A percentile compares a stretch with the other conserved stretches of the same genome.
phyloP scores from a whole-genome alignment of 1,140 invertebrate genomes.

The Drosophila erecta region DNA sequence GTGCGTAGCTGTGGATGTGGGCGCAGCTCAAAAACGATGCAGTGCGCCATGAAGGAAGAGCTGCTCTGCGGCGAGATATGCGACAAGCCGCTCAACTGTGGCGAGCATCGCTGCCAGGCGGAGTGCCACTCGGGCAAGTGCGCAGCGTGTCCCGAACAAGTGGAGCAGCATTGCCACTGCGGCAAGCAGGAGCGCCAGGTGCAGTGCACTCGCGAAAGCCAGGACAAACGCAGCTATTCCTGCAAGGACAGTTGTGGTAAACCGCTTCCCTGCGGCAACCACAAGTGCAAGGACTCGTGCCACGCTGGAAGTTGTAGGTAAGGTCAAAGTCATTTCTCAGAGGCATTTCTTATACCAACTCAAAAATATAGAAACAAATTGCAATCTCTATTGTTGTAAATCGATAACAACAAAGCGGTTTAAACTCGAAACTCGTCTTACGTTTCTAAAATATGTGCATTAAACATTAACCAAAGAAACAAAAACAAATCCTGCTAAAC shows the following conservation, averaged over 20 bases:
- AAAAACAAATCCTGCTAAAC: background rate
- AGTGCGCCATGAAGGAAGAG: constrained; percentile 89
- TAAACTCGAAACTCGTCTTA: no score
- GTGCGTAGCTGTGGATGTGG: constrained; percentile 90
- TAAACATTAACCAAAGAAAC: background rate
- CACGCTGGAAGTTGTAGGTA: constrained; percentile 88
- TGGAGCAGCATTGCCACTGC: constrained; percentile 86
- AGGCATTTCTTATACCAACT: no score
- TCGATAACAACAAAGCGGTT: background rate
- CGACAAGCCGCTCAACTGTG: constrained; percentile 90
- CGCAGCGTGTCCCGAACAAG: constrained; percentile 87
- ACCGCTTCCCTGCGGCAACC: constrained; percentile 90
- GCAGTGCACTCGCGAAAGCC: constrained; percentile 85
- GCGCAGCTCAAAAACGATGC: constrained; percentile 88
- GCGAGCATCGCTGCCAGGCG: constrained; percentile 89
- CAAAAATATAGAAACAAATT: no score
- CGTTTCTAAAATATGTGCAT: constrained; percentile 2
- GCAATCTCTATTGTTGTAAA: no score
- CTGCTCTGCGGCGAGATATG: constrained; percentile 91
- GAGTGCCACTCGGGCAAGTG: constrained; percentile 93
- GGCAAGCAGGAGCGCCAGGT: constrained; percentile 85
- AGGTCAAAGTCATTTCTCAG: background rate
- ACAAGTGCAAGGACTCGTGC: constrained; percentile 90
- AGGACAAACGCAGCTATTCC: constrained; percentile 85
- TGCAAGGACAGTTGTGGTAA: constrained; percentile 90